Conservation (phyloP, 1,140 invertebrate genomes). For the Drosophila repleta region DNA sequence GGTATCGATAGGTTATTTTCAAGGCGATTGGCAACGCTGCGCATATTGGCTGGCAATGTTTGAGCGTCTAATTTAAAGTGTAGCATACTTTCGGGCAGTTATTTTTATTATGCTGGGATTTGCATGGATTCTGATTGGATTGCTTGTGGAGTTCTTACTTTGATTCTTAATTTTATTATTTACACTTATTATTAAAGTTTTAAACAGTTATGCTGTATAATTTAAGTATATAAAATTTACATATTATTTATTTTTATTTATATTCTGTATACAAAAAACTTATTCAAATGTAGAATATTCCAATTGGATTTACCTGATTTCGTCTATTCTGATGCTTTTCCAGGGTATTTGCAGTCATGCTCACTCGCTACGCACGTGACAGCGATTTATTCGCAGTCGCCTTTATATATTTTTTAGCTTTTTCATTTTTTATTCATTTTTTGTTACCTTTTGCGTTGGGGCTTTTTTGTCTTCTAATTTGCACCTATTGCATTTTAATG, state of each 20-base stretch:
- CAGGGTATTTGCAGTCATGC: constrained; percentile 15
- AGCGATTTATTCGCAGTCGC: constrained; percentile 27
- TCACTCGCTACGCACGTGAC: background rate
- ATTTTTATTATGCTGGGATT: background rate
- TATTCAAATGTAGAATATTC: too few species aligned
- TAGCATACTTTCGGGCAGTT: constrained; percentile 25
- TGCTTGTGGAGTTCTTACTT: too few species aligned
- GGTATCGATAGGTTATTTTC: constrained; percentile 14
- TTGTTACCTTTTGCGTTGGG: constrained; percentile 4
- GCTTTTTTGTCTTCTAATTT: constrained; percentile 68
- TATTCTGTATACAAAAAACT: too few species aligned
- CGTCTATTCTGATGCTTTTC: too few species aligned
- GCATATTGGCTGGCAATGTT: background rate
- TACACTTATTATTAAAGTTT: too few species aligned
- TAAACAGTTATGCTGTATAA: too few species aligned
- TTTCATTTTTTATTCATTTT: constrained; percentile 38
- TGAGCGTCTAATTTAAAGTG: background rate
- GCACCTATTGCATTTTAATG: constrained; percentile 79
- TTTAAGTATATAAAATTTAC: too few species aligned
- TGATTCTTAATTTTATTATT: too few species aligned
- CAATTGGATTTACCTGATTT: too few species aligned
- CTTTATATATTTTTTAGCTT: constrained; percentile 22
- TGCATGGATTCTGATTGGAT: too few species aligned
- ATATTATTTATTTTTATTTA: too few species aligned
- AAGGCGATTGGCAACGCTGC: constrained; percentile 2